These are phyloP conservation scores for Eupeodes luniger DNA, from an alignment of 2,888 invertebrate genomes.

Conservation along the genomic window DNA sequence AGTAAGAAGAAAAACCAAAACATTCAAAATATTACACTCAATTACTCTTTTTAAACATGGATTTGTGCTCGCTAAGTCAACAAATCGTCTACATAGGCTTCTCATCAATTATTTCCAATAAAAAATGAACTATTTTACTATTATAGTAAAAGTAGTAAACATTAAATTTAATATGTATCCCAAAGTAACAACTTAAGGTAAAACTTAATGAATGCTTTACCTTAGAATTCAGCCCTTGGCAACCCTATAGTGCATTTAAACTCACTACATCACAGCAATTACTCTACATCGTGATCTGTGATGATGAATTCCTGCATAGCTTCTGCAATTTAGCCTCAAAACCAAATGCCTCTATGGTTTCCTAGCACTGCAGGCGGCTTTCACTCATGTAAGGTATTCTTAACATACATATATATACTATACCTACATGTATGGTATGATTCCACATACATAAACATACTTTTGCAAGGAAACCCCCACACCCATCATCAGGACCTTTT, in stretches of 20 bases:
- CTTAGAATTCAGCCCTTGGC: not conserved
- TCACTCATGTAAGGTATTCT: conserved; percentile 18
- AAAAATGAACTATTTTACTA: no score
- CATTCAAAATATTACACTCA: no score
- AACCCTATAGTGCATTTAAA: conserved; percentile 11
- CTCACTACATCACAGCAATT: conserved; percentile 47
- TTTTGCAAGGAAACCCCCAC: not conserved
- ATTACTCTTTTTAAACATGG: no score
- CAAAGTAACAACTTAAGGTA: no score
- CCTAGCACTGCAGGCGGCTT: conserved; percentile 22
- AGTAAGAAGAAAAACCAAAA: no score
- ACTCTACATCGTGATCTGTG: conserved; percentile 52
- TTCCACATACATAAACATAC: not conserved
- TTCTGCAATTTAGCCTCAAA: conserved; percentile 51
- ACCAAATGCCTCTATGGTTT: conserved; percentile 36
- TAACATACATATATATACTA: not conserved
- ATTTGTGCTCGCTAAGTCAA: no score
- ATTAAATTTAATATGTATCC: no score
- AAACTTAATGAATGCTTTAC: no score
- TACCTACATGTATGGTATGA: not conserved
- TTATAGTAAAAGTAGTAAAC: no score
- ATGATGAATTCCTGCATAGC: conserved; percentile 54
- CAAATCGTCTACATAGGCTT: no score
- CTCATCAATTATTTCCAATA: no score
- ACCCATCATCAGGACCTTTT: not conserved